These are phyloP conservation scores for Schizopygopsis malacanthus DNA, from an alignment of 2,797 vertebrate species.

Conservation along the genomic window DNA sequence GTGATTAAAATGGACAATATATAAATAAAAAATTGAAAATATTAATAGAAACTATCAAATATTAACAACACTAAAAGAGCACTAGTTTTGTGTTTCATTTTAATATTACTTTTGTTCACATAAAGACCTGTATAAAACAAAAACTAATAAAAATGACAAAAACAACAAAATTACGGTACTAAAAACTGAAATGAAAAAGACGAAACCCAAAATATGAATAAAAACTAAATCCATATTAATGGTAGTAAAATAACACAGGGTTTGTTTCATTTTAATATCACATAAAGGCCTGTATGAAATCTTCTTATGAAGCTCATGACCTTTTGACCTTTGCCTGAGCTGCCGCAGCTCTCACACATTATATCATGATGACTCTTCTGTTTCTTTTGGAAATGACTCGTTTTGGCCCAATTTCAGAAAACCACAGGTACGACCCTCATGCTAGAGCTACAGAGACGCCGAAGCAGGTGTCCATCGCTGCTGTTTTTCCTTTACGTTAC, in stretches of 20 bases:
- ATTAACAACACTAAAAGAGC: too few species aligned
- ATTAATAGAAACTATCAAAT: too few species aligned
- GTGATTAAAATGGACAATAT: too few species aligned
- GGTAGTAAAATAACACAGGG: background rate
- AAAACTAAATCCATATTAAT: background rate
- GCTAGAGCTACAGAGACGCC: background rate
- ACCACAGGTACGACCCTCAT: background rate
- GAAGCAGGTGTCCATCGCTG: background rate
- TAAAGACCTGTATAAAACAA: too few species aligned
- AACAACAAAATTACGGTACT: background rate
- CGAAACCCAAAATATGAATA: background rate
- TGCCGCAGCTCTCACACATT: background rate
- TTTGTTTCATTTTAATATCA: background rate
- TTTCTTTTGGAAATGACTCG: slow-evolving; percentile 1
- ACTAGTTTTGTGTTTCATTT: too few species aligned
- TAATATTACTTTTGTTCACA: too few species aligned
- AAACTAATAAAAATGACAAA: background rate
- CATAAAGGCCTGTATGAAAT: background rate
- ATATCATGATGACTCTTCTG: background rate
- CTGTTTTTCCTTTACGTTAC: slow-evolving; percentile 9
- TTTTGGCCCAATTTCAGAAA: background rate
- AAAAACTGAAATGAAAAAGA: background rate
- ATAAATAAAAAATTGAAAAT: too few species aligned
- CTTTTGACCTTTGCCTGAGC: slow-evolving; percentile 14
- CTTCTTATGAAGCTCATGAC: background rate